Conservation (phyloP, 2,888 invertebrate species). For the Brachyptera risi region DNA sequence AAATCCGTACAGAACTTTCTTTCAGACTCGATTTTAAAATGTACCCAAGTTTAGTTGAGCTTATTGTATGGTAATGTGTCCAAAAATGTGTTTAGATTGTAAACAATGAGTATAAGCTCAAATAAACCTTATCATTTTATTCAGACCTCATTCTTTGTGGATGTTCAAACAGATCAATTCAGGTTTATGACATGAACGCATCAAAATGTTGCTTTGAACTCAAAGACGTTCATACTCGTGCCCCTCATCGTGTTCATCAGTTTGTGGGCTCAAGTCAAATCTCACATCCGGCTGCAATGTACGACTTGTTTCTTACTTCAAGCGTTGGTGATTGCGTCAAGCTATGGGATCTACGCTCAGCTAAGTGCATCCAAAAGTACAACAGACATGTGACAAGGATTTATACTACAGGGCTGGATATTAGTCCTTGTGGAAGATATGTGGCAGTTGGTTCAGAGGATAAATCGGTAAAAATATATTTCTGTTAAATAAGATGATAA, state of each 20-base stretch:
- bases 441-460: conserved; percentile 32
- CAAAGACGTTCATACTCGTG: conserved; percentile 26
- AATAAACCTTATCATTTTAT: too few relatives aligned
- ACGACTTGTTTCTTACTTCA: conserved; percentile 30
- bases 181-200: conserved; percentile 32
- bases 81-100: too few relatives aligned
- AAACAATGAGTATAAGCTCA: too few relatives aligned
- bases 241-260: conserved; percentile 26
- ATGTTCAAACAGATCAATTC: conserved; percentile 30
- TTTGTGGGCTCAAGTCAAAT: conserved; percentile 27
- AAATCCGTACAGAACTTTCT: too few relatives aligned
- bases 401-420: conserved; percentile 26
- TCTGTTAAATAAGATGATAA: background rate
- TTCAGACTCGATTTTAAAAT: too few relatives aligned
- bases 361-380: conserved; percentile 31
- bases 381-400: conserved; percentile 26
- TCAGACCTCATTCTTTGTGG: conserved; percentile 29
- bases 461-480: conserved; percentile 28
- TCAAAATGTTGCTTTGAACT: conserved; percentile 19
- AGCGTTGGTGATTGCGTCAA: conserved; percentile 29
- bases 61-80: too few relatives aligned
- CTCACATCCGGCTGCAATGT: conserved; percentile 24
- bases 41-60: too few relatives aligned
- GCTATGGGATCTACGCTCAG: conserved; percentile 31
- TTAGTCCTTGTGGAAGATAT: conserved; percentile 32